Evolutionary conservation across 2,113 vertebrate species (phyloP).

Genomic region (Ceyx margarethae): DNA sequence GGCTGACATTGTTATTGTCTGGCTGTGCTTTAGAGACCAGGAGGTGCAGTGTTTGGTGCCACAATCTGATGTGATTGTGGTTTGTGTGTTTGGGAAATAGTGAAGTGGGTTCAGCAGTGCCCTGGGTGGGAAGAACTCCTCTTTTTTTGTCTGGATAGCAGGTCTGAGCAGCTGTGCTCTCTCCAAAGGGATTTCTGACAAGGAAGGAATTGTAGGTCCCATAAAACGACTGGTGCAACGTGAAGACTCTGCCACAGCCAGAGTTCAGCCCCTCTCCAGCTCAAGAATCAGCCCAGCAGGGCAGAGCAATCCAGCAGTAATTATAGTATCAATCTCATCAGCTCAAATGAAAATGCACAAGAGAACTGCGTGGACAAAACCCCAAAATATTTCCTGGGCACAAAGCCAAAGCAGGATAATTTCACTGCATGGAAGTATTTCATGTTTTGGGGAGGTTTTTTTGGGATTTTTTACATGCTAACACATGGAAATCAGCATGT

Average conservation of each 20-base stretch:
- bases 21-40: not conserved
- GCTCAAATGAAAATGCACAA: not conserved
- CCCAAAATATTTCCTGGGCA: not conserved
- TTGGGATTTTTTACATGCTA: not conserved
- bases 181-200: not conserved
- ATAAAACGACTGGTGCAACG: not conserved
- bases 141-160: not conserved
- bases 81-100: not conserved
- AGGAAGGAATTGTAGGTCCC: not conserved
- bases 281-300: not conserved
- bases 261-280: not conserved
- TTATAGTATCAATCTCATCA: not conserved
- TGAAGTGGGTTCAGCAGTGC: not conserved
- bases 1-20: not conserved
- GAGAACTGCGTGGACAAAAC: not conserved
- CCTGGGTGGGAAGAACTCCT: not conserved
- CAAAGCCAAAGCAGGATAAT: not conserved
- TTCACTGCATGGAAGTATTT: not conserved
- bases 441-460: not conserved
- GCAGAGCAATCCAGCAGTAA: not conserved
- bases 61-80: not conserved
- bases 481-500: not conserved
- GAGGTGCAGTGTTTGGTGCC: not conserved
- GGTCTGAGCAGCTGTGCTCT: not conserved
- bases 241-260: not conserved